phyloP scores from a whole-genome alignment of 2,888 invertebrate species.

The Rhabditoides inermis region DNA sequence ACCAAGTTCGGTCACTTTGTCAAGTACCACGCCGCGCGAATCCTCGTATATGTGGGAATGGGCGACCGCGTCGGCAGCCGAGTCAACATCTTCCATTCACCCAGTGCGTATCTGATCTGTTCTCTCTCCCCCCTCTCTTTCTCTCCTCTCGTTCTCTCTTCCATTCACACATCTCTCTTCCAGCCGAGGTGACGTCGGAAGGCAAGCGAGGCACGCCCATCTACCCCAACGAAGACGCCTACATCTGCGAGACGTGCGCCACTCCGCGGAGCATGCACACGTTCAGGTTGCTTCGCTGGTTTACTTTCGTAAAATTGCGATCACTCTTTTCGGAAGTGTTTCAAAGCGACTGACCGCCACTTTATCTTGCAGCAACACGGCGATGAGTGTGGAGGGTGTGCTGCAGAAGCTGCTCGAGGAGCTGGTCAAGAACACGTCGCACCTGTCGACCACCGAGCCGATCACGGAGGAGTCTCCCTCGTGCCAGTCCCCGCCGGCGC shows the following conservation, averaged over 20 bases:
- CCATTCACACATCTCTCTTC: neutral
- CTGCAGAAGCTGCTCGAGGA: slow-evolving; percentile 26
- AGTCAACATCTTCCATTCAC: slow-evolving; percentile 61
- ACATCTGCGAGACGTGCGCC: slow-evolving; percentile 47
- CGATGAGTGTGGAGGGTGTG: slow-evolving; percentile 44
- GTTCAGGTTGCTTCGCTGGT: too few species aligned
- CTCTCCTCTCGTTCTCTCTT: neutral
- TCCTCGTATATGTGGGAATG: slow-evolving; percentile 63
- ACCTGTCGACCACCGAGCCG: slow-evolving; percentile 37
- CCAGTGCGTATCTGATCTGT: slow-evolving; percentile 53
- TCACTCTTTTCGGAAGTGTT: neutral
- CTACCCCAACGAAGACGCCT: slow-evolving; percentile 46
- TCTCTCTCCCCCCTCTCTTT: neutral
- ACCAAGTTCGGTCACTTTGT: slow-evolving; percentile 63
- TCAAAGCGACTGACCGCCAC: too few species aligned
- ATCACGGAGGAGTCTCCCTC: slow-evolving; percentile 46
- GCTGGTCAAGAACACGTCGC: slow-evolving; percentile 31
- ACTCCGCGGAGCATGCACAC: slow-evolving; percentile 40
- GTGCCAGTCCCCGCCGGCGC: slow-evolving; percentile 11
- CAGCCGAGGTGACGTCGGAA: slow-evolving; percentile 17
- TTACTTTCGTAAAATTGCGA: too few species aligned
- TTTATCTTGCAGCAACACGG: too few species aligned
- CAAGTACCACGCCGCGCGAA: slow-evolving; percentile 63
- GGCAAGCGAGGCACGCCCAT: slow-evolving; percentile 11
- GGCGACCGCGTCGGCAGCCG: slow-evolving; percentile 62